These are phyloP conservation scores for Prosapia bicincta DNA, from an alignment of 2,888 invertebrate species.

Conservation along the genomic window DNA sequence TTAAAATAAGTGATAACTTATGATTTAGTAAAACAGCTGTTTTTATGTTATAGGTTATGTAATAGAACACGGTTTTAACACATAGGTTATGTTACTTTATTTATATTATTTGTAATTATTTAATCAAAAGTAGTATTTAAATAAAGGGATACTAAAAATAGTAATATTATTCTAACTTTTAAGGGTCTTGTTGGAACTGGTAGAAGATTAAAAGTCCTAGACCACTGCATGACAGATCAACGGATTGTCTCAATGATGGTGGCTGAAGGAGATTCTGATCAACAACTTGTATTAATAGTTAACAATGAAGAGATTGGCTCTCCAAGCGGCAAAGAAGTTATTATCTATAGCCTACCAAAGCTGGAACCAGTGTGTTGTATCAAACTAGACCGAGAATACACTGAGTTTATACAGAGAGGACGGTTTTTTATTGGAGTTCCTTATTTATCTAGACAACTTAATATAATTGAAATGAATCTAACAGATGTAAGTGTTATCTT, in stretches of 20 bases:
- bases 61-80: no score
- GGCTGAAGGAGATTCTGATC: background rate
- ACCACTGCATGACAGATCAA: conserved; percentile 11
- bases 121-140: no score
- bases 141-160: no score
- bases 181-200: conserved; percentile 22
- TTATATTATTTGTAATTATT: no score
- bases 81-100: no score
- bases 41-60: no score
- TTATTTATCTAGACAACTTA: conserved; percentile 11
- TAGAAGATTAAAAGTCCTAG: conserved; percentile 11
- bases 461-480: background rate
- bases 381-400: background rate
- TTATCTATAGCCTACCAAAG: conserved; percentile 6
- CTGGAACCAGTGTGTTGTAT: background rate
- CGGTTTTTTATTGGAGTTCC: background rate
- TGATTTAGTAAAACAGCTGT: no score
- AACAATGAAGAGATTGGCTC: background rate
- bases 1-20: no score
- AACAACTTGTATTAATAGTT: background rate
- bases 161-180: no score
- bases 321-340: background rate
- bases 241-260: conserved; percentile 12
- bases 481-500: background rate
- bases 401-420: background rate